Base-by-base conservation (phyloP, 2,888 invertebrate species). In the Gryllus longicercus region DNA sequence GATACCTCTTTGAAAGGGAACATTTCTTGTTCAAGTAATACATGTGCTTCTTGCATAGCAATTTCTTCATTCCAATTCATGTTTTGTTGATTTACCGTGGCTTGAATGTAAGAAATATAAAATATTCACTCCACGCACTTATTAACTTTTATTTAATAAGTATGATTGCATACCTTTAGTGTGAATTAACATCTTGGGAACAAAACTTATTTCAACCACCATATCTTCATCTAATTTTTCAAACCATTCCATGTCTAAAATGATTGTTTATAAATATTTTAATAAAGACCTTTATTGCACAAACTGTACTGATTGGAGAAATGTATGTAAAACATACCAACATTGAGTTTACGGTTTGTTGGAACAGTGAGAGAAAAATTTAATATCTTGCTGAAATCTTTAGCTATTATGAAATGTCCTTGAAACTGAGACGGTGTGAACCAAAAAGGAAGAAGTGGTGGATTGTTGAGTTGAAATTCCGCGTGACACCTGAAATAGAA, bases 381-480 rank as follows among this genome's bases (percentile, higher is more conserved):
- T 2, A 50, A 5, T 11, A 50, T n/a, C 50, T 77, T 50, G 16
- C 18, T 10, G 18, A n/a, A 10, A 50, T 77, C 21, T 50, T 77
- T 77, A n/a, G n/a, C 16, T n/a, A 77, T n/a, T 50, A 77, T 50
- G 12, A 77, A 8, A 12, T n/a, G 49, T 50, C 77, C 50, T 16
- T 50, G n/a, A 77, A 77, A 77, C 18, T 77, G 38, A 14, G 77
- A 38, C 1, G 77, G 77, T 18, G 77, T 77, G 77, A 77, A 77
- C 77, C 77, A 77, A 50, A 77, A 77, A 5, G 77, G 77, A 8
- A 50, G 16, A 8, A 77, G 50, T 77, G 77, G 77, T 10, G 77
- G 77, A 10, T 77, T 50, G 21, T 77, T 77, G 8, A 77, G 18
- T 50, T 77, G 77, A 49, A 50, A 77, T 49, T 77, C 77, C 5